A percentile compares a stretch with the other conserved stretches of the same genome.
These are phyloP conservation scores for Halcyon badia DNA, from an alignment of 2,797 vertebrate genomes.

Conservation along the genomic window DNA sequence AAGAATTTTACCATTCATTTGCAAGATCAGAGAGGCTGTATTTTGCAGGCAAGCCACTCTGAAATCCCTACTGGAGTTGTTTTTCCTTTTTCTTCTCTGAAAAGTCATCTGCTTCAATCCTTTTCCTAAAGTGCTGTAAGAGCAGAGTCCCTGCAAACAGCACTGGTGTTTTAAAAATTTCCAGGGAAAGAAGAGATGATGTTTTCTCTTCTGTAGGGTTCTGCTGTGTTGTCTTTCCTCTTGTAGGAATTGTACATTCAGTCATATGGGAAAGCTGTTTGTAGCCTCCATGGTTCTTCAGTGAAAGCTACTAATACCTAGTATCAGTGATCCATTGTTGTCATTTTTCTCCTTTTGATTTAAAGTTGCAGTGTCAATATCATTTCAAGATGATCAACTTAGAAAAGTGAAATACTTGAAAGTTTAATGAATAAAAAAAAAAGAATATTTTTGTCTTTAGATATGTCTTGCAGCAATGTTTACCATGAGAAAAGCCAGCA, in stretches of 20 bases:
- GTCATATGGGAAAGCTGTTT: background rate
- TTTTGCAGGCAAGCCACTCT: background rate
- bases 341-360: background rate
- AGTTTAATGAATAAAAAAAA: background rate
- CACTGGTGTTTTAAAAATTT: background rate
- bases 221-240: background rate
- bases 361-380: background rate
- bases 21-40: background rate
- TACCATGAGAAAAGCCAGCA: background rate
- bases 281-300: background rate
- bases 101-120: background rate
- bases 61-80: background rate
- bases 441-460: background rate
- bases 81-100: background rate
- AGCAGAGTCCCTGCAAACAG: background rate
- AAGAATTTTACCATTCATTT: slow-evolving; percentile 31
- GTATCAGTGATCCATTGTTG: background rate
- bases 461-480: background rate
- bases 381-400: background rate
- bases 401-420: background rate
- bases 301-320: background rate
- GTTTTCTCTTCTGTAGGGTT: background rate
- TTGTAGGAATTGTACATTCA: background rate
- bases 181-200: background rate
- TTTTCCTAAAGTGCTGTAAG: background rate